These are phyloP conservation scores for Heliocidaris tuberculata DNA, from an alignment of 35 echinoderm and acorn worm species.

Conservation along the genomic window DNA sequence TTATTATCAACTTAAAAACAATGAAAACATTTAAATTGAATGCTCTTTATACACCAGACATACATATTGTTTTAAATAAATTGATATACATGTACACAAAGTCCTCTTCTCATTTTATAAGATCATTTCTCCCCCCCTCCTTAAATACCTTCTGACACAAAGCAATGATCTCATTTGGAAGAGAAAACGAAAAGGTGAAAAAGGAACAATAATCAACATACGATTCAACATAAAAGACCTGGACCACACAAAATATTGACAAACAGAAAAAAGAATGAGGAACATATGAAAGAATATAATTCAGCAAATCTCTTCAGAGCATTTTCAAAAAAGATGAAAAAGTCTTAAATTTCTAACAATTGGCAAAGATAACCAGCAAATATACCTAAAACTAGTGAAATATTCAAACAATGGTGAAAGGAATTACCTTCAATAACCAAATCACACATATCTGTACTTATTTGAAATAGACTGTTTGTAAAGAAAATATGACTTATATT, in stretches of 20 bases:
- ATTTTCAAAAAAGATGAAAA: no score
- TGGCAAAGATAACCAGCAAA: not conserved
- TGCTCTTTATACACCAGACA: constrained; percentile 25
- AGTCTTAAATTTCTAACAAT: not conserved
- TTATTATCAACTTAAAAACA: constrained; percentile 53
- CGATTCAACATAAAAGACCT: not conserved
- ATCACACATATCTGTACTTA: no score
- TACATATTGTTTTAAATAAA: constrained; percentile 30
- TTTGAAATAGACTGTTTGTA: no score
- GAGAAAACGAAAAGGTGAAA: not conserved
- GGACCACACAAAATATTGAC: not conserved
- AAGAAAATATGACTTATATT: no score
- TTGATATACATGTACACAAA: constrained; percentile 26
- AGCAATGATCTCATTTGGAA: not conserved
- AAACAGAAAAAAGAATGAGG: not conserved
- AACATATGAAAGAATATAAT: not conserved
- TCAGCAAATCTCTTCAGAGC: no score
- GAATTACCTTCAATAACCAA: no score
- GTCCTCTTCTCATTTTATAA: not conserved
- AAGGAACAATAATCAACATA: not conserved
- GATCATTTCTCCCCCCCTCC: not conserved
- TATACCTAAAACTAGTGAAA: not conserved
- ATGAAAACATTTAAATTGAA: constrained; percentile 49
- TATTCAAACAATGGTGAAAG: not conserved
- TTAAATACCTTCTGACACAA: constrained; percentile 15